These are phyloP conservation scores for Onychorhynchus coronatus DNA, from an alignment of 2,113 vertebrate species.

Conservation along the genomic window DNA sequence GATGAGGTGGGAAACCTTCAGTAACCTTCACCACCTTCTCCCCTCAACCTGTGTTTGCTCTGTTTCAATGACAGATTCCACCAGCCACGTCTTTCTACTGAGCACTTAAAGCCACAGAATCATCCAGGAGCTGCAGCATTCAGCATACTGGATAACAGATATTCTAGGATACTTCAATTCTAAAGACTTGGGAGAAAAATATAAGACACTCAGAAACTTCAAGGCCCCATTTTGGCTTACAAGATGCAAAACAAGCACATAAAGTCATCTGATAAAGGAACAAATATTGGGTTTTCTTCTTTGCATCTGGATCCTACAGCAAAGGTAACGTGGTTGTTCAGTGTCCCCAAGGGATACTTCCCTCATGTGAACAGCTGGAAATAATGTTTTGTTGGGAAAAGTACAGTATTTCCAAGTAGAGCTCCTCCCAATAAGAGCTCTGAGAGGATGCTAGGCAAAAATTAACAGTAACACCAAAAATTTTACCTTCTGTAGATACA, in stretches of 20 bases:
- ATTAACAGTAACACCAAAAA: neutral
- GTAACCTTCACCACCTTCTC: neutral
- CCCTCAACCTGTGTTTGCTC: neutral
- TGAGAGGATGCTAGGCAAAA: neutral
- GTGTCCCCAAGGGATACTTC: neutral
- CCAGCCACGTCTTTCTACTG: neutral
- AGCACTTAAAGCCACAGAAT: neutral
- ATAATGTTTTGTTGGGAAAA: neutral
- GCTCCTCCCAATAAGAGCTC: neutral
- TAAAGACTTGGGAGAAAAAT: neutral
- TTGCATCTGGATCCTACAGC: neutral
- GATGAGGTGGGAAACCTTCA: neutral
- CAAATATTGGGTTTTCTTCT: neutral
- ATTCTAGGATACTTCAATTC: neutral
- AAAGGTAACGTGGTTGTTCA: neutral
- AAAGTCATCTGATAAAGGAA: neutral
- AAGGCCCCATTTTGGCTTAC: neutral
- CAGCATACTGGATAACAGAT: neutral
- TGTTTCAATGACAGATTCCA: neutral
- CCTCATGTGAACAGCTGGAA: neutral
- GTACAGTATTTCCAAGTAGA: neutral
- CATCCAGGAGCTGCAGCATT: neutral
- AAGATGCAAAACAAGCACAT: neutral
- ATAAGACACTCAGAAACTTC: neutral
- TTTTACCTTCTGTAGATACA: neutral